Percentiles rank a stretch among this genome's conserved stretches.
Evolutionary conservation across 1,140 invertebrate genomes (phyloP).

Genomic region (Phenacoccus solenopsis): DNA sequence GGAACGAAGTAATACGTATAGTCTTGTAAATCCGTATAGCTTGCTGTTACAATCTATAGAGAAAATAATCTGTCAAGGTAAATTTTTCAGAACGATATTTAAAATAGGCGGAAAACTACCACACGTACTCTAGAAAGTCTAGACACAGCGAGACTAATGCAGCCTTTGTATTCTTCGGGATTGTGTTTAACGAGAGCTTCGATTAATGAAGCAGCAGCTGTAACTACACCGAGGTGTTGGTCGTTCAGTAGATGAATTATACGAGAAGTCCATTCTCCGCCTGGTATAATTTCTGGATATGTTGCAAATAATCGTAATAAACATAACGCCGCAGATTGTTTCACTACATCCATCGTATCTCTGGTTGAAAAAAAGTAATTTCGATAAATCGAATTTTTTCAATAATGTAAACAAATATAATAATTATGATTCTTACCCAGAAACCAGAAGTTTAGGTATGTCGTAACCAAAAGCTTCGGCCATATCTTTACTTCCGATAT

Average conservation of each 20-base stretch:
- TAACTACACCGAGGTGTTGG: slow-evolving; percentile 98
- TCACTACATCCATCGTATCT: slow-evolving; percentile 99
- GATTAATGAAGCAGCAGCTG: slow-evolving; percentile 93
- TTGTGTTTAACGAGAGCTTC: slow-evolving; percentile 97
- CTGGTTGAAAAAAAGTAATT: slow-evolving; percentile 39
- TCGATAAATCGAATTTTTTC: slow-evolving; percentile 1
- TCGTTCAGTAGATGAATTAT: slow-evolving; percentile 99
- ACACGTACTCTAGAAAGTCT: slow-evolving; percentile 73
- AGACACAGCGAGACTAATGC: slow-evolving; percentile 89
- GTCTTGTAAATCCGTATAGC: slow-evolving; percentile 96
- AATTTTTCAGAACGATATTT: background rate
- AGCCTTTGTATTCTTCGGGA: slow-evolving; percentile 93
- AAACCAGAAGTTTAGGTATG: slow-evolving; percentile 95
- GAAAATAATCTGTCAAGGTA: slow-evolving; percentile 20
- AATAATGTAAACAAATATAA: slow-evolving; percentile 4
- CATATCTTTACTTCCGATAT: slow-evolving; percentile 99
- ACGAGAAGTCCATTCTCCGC: slow-evolving; percentile 95
- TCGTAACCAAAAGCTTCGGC: slow-evolving; percentile 96
- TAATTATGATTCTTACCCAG: slow-evolving; percentile 51
- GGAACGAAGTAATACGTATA: slow-evolving; percentile 99
- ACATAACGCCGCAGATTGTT: slow-evolving; percentile 97
- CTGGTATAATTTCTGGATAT: slow-evolving; percentile 86
- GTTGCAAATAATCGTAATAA: slow-evolving; percentile 85
- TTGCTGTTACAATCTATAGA: slow-evolving; percentile 85
- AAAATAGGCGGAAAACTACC: background rate